Base-by-base conservation (phyloP, 2,888 invertebrate species). In the Dysmachus trigonus region DNA sequence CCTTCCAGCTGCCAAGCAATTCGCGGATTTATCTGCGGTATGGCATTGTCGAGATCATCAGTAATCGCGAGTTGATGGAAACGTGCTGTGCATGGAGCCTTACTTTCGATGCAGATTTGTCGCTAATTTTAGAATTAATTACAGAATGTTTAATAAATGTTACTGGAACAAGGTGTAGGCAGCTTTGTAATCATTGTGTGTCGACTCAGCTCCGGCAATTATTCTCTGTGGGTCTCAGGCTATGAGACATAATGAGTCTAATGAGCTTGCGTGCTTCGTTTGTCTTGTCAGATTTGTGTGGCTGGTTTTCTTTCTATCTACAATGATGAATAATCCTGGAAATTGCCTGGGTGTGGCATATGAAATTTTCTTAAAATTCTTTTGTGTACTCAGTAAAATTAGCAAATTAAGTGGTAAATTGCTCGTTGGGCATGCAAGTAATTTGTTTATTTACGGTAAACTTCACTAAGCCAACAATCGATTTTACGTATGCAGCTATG, bases 31-130 rank as follows among this genome's bases (percentile, higher is more conserved):
- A 18, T 22, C 15, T 3, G 10, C 18, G 22, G 62, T 8, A 71
- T 82, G 41, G 62, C 22, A 82, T 82, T 82, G 53, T 71, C 31
- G 35, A 82, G 82, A 82, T 82, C 82, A 82, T 82, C 71, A 82
- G 31, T 62, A 53, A 81, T 31, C 35, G 22, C 73, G 38, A 18
- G 22, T 41, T 41, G 33, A 35, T 22, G 27, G 79, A 47, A 79
- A 27, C 51, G 22, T 79, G 47, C 79, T 31, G 51, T 79, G 79
- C 22, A 27, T 30, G 27, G 22, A 31, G 47, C 47, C 53, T 30
- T 51, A 18, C 53, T 82, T 35, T 31, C 31, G 82, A 82, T 82
- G 53, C 62, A 62, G 71, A 62, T 82, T 82, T 82, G 62, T 82
- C 62, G 53, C 62, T 82, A 62, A 82, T 82, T 33, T 82, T 30